phyloP scores from a whole-genome alignment of 1,140 invertebrate genomes.

The Cryptotermes secundus region DNA sequence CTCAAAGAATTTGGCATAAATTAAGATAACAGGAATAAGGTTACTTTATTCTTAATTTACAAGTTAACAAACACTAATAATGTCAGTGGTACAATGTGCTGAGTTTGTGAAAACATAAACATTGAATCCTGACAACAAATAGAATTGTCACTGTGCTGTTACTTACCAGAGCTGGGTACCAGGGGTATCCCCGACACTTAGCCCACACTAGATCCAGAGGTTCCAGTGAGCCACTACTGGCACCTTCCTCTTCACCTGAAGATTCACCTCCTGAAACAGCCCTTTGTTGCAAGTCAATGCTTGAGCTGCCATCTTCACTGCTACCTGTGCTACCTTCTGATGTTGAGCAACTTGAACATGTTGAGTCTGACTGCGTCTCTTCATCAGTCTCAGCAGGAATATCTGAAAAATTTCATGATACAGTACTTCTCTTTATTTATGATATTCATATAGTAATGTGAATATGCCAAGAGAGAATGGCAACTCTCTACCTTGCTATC shows the following conservation, averaged over 20 bases:
- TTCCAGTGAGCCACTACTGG: conserved; percentile 53
- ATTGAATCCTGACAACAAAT: background rate
- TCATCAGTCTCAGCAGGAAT: conserved; percentile 43
- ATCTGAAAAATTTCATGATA: conserved; percentile 36
- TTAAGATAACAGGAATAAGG: conserved; percentile 24
- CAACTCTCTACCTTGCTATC: too few species aligned
- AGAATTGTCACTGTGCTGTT: background rate
- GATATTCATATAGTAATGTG: background rate
- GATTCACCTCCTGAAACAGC: conserved; percentile 25
- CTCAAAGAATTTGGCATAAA: background rate
- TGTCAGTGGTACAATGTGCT: too few species aligned
- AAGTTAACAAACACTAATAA: too few species aligned
- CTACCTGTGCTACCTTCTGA: conserved; percentile 34
- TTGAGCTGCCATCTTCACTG: conserved; percentile 30
- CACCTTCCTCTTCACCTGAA: conserved; percentile 27
- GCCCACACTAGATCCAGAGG: conserved; percentile 94
- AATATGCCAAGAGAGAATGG: too few species aligned
- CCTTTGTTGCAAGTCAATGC: conserved; percentile 26
- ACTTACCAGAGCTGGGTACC: conserved; percentile 87
- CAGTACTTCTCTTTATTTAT: background rate
- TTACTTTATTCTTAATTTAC: background rate
- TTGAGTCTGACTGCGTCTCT: conserved; percentile 43
- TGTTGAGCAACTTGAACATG: conserved; percentile 36
- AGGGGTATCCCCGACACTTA: conserved; percentile 93
- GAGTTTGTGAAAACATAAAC: background rate